Percentiles rank a stretch among this genome's conserved stretches.
These are phyloP conservation scores for Saccostrea glomerata DNA, from an alignment of 1,140 invertebrate species.

Conservation along the genomic window DNA sequence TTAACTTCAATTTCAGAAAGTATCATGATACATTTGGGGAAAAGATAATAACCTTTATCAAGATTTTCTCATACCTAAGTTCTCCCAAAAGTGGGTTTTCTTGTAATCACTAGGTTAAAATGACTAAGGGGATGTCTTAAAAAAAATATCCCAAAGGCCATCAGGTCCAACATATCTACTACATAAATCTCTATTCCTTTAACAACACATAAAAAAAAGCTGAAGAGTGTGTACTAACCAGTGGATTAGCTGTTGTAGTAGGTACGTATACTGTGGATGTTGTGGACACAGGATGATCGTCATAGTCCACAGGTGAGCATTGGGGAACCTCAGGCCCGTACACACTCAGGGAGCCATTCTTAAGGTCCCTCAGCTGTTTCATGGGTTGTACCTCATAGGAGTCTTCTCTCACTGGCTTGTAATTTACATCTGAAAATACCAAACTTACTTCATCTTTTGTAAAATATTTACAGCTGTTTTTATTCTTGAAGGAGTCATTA, in stretches of 20 bases:
- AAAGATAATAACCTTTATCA: too few species aligned
- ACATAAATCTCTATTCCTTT: not conserved
- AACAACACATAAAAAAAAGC: not conserved
- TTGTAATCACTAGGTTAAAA: too few species aligned
- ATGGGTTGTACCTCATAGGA: constrained; percentile 51
- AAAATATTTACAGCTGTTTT: too few species aligned
- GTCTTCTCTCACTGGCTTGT: constrained; percentile 49
- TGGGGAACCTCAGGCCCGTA: constrained; percentile 55
- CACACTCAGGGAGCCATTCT: constrained; percentile 48
- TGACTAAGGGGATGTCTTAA: too few species aligned
- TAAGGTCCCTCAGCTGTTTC: constrained; percentile 56
- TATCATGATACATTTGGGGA: too few species aligned
- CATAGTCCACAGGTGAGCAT: constrained; percentile 45
- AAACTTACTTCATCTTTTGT: not conserved
- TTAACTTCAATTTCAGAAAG: too few species aligned
- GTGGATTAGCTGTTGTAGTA: not conserved
- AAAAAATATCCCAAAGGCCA: too few species aligned
- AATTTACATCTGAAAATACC: constrained; percentile 58
- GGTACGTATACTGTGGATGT: constrained; percentile 19
- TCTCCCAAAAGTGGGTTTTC: too few species aligned
- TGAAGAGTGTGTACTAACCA: not conserved
- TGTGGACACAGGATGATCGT: constrained; percentile 9
- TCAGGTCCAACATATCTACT: not conserved
- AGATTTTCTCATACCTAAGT: too few species aligned
- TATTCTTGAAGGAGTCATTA: too few species aligned